Evolutionary conservation across 2,113 vertebrate genomes (phyloP), one percentile per base, ranked within the genome.

Genomic region (Ammodytes marinus): DNA sequence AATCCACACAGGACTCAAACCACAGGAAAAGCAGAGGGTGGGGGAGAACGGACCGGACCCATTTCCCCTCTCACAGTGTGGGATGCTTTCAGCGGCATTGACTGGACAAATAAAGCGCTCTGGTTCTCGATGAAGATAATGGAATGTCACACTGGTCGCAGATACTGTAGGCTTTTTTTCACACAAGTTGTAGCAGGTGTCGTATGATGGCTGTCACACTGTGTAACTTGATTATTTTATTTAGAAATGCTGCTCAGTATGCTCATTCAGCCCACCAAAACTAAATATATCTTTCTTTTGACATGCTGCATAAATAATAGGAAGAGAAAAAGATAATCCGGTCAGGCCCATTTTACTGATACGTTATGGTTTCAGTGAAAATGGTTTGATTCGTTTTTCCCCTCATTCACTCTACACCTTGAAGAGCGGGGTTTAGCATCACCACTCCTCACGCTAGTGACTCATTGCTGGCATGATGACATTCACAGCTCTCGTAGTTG

Each of bases 401-500:
- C 60, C 13, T 14, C 67, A 76, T 89, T 85, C 81, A 72, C 10
- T 85, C 86, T 77, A 84, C 77, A 82, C 89, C 63, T 82, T 74
- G 69, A 75, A 67, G 83, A 86, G 74, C 80, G 27, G 76, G 67
- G 74, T 85, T 87, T 83, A 55, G 86, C 91, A 84, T 92, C 85
- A 86, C 87, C 87, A 27, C 86, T 87, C 80, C 85, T 61, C 75
- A 78, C 85, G 80, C 82, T 53, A 76, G 90, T 93, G 92, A 93
- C 90, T 93, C 93, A 94, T 82, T 88, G 85, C 74, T 63, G 54
- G 86, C 87, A 84, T 79, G 91, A 90, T 89, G 90, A 93, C 89
- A 91, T 92, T 91, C 87, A 53, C 80, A 83, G 82, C 80, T 85
- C 86, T 79, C 67, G 59, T 76, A 89, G 74, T 89, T 82, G 70